These are phyloP conservation scores for Urechis unicinctus DNA, from an alignment of 2,888 invertebrate species.

Conservation along the genomic window DNA sequence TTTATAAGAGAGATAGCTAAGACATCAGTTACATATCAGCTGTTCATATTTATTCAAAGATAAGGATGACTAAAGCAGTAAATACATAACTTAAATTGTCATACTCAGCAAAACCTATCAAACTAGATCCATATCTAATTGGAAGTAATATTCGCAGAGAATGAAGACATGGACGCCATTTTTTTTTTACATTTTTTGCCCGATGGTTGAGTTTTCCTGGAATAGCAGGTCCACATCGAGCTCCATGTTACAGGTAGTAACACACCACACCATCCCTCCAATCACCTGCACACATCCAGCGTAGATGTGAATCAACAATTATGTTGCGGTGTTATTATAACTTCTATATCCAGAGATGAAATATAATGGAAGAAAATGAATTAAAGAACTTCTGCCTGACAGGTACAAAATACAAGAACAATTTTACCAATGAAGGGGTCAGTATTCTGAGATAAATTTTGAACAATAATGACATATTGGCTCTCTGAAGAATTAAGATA, in stretches of 20 bases:
- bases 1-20: not conserved
- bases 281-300: slow-evolving; percentile 62
- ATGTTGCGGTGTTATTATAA: slow-evolving; percentile 35
- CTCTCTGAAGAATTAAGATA: too few relatives aligned
- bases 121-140: not conserved
- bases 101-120: not conserved
- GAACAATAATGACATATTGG: too few relatives aligned
- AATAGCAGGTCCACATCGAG: slow-evolving; percentile 93
- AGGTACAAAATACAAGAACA: too few relatives aligned
- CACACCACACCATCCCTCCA: slow-evolving; percentile 97
- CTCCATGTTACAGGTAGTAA: slow-evolving; percentile 88
- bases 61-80: too few relatives aligned
- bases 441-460: too few relatives aligned
- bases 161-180: too few relatives aligned
- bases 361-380: too few relatives aligned
- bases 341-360: too few relatives aligned
- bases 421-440: too few relatives aligned
- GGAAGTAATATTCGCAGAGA: not conserved
- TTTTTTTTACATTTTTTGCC: slow-evolving; percentile 92
- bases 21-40: not conserved
- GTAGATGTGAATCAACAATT: not conserved
- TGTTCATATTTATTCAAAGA: too few relatives aligned
- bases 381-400: too few relatives aligned
- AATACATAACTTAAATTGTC: not conserved
- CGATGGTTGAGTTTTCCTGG: slow-evolving; percentile 88